phyloP scores from a whole-genome alignment of 53 echinoderm and acorn worm species.

The Glandiceps talaboti region DNA sequence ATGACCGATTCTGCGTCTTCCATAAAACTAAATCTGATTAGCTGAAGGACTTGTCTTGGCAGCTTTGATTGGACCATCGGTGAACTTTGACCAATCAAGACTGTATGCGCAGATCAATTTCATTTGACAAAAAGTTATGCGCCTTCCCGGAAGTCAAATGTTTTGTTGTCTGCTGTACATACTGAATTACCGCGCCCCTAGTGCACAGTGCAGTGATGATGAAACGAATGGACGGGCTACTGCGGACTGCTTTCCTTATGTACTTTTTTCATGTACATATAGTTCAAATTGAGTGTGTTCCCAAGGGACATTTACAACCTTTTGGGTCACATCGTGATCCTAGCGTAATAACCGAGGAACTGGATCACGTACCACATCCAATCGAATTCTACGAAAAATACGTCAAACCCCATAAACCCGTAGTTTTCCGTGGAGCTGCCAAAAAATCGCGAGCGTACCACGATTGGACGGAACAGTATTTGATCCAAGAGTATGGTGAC shows the following conservation, averaged over 20 bases:
- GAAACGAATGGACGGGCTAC: no score
- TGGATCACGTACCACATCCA: slow-evolving; percentile 34
- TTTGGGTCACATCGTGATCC: slow-evolving; percentile 36
- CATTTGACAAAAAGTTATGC: not conserved
- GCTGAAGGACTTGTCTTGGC: no score
- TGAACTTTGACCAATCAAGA: not conserved
- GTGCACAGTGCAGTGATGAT: no score
- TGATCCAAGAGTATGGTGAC: slow-evolving; percentile 37
- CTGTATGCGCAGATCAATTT: not conserved
- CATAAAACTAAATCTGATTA: no score
- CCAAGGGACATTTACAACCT: not conserved
- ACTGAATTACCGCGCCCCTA: no score
- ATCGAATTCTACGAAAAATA: slow-evolving; percentile 40
- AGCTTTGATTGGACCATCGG: not conserved
- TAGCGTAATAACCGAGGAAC: slow-evolving; percentile 24
- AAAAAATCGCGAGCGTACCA: slow-evolving; percentile 34
- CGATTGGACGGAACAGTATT: slow-evolving; percentile 56
- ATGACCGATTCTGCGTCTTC: no score
- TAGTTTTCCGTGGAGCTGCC: slow-evolving; percentile 40
- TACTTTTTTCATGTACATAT: no score
- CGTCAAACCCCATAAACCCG: slow-evolving; percentile 40
- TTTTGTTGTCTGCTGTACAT: no score
- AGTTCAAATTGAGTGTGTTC: no score
- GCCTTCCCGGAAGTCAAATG: not conserved
- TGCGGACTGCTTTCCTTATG: no score